Evolutionary conservation across 1,140 invertebrate genomes (phyloP), one percentile per base, ranked within the genome.

Genomic region (Andricus grossulariae): DNA sequence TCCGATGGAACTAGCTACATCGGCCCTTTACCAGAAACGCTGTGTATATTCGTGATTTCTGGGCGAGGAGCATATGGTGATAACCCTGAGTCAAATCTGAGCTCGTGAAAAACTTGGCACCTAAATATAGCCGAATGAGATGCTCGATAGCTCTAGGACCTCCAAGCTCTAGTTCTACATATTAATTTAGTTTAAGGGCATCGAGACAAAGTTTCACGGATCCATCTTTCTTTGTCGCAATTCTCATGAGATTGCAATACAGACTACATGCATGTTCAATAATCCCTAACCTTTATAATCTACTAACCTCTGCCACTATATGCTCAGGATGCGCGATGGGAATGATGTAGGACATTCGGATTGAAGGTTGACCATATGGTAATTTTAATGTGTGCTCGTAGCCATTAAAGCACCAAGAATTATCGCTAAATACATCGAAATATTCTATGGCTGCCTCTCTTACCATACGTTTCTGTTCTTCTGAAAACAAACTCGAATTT

Each of bases 51-150:
- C 73, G 75, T 73, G 82, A 83, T 0, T 82, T 75, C 50, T 75
- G 19, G 10, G 72, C 73, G 10, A 90, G 70, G 0, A 81, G 80
- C 13, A 89, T 86, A 75, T 90, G 88, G 79, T 88, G 90, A 75
- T 90, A 90, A 8, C 86, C 84, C 75, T 86, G 82, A 45, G 85
- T 80, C 32, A 89, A 73, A 79, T 90, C 88, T 2, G 85, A 75
- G 12, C 83, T 82, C 10, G 85, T 79, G 11, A 89, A 81, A 75
- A 71, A 87, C n/a, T 81, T 83, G 12, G 39, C 72, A 2, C 78
- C 77, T 51, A 80, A 50, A 77, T 84, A 87, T 19, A 74, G 77
- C 70, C 83, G 82, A 45, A 87, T 71, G 2, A 78, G 8, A 19
- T 78, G 66, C n/a, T 51, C 39, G 0, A 74, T 60, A n/a, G 18